Base-by-base conservation (phyloP, 1,140 invertebrate genomes). In the Oppia nitens region DNA sequence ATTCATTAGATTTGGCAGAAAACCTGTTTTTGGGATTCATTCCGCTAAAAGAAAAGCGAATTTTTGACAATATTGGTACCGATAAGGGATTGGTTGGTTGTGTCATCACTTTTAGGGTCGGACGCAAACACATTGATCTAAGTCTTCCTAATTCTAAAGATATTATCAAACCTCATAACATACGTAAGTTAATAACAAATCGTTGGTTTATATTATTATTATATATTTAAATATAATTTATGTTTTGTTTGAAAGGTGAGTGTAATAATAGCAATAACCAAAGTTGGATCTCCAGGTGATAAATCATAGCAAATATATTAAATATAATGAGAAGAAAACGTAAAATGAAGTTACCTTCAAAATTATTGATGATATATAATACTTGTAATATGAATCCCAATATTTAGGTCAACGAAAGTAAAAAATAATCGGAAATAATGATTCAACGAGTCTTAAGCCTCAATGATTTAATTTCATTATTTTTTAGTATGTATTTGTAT, bases 41-140 rank as follows among this genome's bases (percentile, higher is more conserved):
- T 21, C 86, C 85, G 21, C 79, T 80, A 1, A 57, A 63, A 51
- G 24, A 52, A 3, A 62, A 68, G 27, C 89, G 86, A 67, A 79
- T 91, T 11, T 87, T 81, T 72, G 83, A 90, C 61, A 87, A 87
- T 66, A 83, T 89, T 54, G 88, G 87, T 26, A 85, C 84, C 2
- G 78, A 76, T 49, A 76, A 79, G 28, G 86, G 88, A 1, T 79
- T 93, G 59, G 78, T 85, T 49, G 89, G 89, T 0, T 93, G 88
- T 71, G 81, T 94, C 48, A 77, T 80, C 53, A 80, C 80, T 63
- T 71, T 89, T 28, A 81, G 80, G 70, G 80, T 88, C 68, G 84
- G 85, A 64, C 76, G 81, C 54, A 77, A 80, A 68, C 74, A 77
- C 64, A 75, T 87, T 27, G 80, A 83, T 55, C 55, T 72, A 54